Base-by-base conservation (phyloP, 2,888 invertebrate genomes). In the Agrotis exclamationis region DNA sequence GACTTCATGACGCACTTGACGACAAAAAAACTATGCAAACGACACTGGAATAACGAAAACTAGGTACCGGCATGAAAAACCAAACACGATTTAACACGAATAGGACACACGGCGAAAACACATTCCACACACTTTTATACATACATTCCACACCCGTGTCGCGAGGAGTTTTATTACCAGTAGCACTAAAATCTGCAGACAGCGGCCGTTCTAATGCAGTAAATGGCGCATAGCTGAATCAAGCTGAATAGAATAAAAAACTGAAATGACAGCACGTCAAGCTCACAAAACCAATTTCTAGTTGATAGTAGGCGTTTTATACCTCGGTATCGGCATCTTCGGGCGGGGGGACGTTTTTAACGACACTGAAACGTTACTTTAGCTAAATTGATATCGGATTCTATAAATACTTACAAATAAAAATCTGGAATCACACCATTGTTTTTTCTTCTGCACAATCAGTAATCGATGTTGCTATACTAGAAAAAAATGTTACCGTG, bases 381-480 rank as follows among this genome's bases (percentile, higher is more conserved):
- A 89, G 88, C 89, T 90, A 90, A 92, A 94, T 93, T 93, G 92
- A 91, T 93, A 93, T 91, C 90, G 89, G 90, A 94, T 94, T 96
- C 96, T 95, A 95, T 94, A 94, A 96, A 96, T 96, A 96, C 96
- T 96, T 96, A 96, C 96, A 96, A 96, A 96, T 96, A 95, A 96
- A 96, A 96, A 94, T 96, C 96, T 95, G 95, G 95, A 96, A 95
- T 96, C 95, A 96, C 96, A 96, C 96, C 96, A 96, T 96, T 96
- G 96, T 96, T 96, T 96, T 96, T 96, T 95, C 95, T 94, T 93
- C 95, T 94, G 94, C 95, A 95, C 94, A 95, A 95, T 95, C 94
- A 94, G 94, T 91, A 90, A 90, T 87, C 89, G 87, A 90, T 94
- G 94, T 95, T 95, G 92, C 95, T 87, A 93, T 80, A 89, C 86